A percentile compares a stretch with the other conserved stretches of the same genome.
Conservation (phyloP, 92 coral and sea anemone species). For the Anthopleura xanthogrammica region DNA sequence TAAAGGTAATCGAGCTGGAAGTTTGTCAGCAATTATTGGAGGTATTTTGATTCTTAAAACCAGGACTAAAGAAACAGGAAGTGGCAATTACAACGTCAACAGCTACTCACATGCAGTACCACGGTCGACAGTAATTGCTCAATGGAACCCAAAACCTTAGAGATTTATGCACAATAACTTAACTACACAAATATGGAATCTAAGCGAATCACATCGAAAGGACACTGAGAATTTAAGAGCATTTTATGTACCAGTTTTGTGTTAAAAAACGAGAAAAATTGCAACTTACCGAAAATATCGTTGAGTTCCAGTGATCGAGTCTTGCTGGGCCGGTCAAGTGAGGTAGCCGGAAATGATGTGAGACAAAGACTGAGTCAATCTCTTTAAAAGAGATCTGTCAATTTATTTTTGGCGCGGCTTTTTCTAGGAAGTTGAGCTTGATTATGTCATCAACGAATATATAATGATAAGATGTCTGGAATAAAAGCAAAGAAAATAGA, state of each 20-base stretch:
- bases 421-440: neutral
- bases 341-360: neutral
- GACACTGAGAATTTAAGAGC: too few species aligned
- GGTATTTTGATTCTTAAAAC: neutral
- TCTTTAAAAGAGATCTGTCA: neutral
- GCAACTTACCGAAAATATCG: neutral
- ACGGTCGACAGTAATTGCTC: neutral
- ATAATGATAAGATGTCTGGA: neutral
- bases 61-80: slow-evolving; percentile 3
- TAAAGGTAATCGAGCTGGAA: neutral
- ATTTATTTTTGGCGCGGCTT: slow-evolving; percentile 2
- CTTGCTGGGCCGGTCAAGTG: neutral
- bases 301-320: neutral
- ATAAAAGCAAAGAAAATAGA: neutral
- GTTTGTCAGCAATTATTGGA: neutral
- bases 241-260: neutral
- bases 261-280: neutral
- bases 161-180: too few species aligned
- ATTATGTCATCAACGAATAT: neutral
- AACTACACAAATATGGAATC: neutral
- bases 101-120: slow-evolving; percentile 4
- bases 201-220: neutral
- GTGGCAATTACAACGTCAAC: neutral
- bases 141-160: neutral
- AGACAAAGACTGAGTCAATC: neutral